Evolutionary conservation across 1,140 invertebrate species (phyloP).

Genomic region (Danaus plexippus): DNA sequence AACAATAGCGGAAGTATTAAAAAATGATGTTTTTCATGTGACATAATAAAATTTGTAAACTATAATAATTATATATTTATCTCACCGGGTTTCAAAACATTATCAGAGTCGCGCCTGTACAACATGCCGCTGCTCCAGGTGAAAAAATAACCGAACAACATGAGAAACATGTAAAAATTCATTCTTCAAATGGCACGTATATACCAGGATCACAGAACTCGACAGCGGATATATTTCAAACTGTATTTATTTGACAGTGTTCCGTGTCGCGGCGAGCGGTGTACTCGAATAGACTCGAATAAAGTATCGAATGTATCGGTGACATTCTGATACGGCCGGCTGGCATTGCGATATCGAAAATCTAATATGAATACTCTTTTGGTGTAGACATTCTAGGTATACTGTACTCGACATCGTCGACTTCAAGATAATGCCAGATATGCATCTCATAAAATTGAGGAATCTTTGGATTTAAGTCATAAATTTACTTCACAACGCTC

Average conservation of each 20-base stretch:
- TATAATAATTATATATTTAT: slow-evolving; percentile 20
- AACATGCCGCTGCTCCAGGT: slow-evolving; percentile 50
- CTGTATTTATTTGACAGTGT: slow-evolving; percentile 68
- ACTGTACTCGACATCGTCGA: slow-evolving; percentile 39
- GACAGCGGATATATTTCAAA: slow-evolving; percentile 64
- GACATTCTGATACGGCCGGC: slow-evolving; percentile 58
- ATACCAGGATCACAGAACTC: slow-evolving; percentile 55
- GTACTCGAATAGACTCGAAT: slow-evolving; percentile 54
- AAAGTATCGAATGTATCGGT: slow-evolving; percentile 63
- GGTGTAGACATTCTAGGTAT: slow-evolving; percentile 49
- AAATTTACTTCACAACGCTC: no score
- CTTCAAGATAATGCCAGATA: slow-evolving; percentile 55
- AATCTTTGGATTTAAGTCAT: slow-evolving; percentile 6
- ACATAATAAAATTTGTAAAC: no score
- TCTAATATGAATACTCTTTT: slow-evolving; percentile 68
- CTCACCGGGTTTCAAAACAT: slow-evolving; percentile 63
- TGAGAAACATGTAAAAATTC: slow-evolving; percentile 65
- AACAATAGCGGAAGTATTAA: no score
- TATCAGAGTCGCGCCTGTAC: slow-evolving; percentile 56
- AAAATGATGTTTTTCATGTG: no score
- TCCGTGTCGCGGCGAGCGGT: slow-evolving; percentile 52
- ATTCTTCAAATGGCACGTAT: slow-evolving; percentile 57
- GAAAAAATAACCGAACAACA: slow-evolving; percentile 56
- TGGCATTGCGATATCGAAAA: slow-evolving; percentile 58
- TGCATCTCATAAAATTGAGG: slow-evolving; percentile 52